Conservation (phyloP, 2,888 invertebrate genomes). For the Tetranychus truncatus region DNA sequence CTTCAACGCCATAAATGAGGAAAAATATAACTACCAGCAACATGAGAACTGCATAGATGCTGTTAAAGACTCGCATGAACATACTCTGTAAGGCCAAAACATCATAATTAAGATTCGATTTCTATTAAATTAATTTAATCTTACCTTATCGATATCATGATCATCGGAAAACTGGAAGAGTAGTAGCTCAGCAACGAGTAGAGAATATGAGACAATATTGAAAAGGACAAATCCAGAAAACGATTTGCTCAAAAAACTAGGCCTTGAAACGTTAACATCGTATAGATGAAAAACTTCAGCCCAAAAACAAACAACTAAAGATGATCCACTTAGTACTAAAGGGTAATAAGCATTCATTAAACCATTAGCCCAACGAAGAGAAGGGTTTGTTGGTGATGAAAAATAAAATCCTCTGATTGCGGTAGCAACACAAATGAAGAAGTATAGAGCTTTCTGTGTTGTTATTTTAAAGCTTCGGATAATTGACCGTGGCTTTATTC, state of each 20-base stretch:
- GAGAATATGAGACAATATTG: constrained; percentile 67
- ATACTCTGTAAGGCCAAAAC: constrained; percentile 38
- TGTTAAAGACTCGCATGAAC: constrained; percentile 72
- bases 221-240: constrained; percentile 73
- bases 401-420: constrained; percentile 71
- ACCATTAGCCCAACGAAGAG: constrained; percentile 63
- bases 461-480: constrained; percentile 64
- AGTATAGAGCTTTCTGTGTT: constrained; percentile 70
- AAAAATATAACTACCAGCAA: constrained; percentile 79
- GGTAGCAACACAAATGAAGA: constrained; percentile 67
- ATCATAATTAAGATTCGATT: neutral
- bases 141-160: constrained; percentile 23
- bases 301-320: constrained; percentile 80
- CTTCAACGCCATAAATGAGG: constrained; percentile 80
- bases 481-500: constrained; percentile 62
- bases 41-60: constrained; percentile 72
- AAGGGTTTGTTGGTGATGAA: constrained; percentile 53
- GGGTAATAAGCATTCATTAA: constrained; percentile 76
- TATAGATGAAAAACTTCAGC: constrained; percentile 74
- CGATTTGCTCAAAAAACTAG: constrained; percentile 74
- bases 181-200: constrained; percentile 50
- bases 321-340: constrained; percentile 65
- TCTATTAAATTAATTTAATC: too few species aligned
- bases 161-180: constrained; percentile 25
- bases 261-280: constrained; percentile 67